Evolutionary conservation across 2,888 invertebrate species (phyloP), one percentile per base, ranked within the genome.

Genomic region (Drosophila putrida): DNA sequence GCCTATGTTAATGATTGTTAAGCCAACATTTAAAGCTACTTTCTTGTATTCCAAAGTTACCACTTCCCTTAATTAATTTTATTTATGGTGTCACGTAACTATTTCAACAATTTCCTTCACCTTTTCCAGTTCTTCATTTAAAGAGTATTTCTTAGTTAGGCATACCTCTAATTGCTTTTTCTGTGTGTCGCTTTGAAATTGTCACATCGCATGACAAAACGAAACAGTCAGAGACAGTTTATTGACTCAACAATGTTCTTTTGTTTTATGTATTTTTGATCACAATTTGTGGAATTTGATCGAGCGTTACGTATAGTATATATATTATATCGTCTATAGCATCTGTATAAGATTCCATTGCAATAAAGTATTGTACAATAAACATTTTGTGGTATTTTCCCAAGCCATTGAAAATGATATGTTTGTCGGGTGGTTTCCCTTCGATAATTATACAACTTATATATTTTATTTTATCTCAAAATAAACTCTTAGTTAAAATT

Each of bases 221-320:
- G 67, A 44, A 71, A 69, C 62, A 68, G 43, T 60, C 53, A 20
- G 13, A 35, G 44, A 47, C 75, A 63, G 78, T 82, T 82, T 81
- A 82, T 80, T 81, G 80, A 81, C 80, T 65, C 75, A 71, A 73
- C 62, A 76, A 69, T 73, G 44, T 65, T 62, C 51, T 68, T 65
- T 76, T 77, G 62, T 75, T 75, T 75, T 62, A 78, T 75, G 54
- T 65, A 70, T 68, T 72, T 80, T 72, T 80, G 77, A 77, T 73
- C 77, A 65, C 58, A 69, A 77, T 51, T 58, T 73, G 73, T 61
- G 54, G 64, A 51, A 63, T 77, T 71, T 58, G 62, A 75, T 82
- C 76, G 49, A 61, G 33, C 55, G 57, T 46, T 35, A 27, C 10
- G 25, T 35, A 20, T 55, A 43, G 41, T 15, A 31, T 27, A 36